phyloP scores from a whole-genome alignment of 2,888 invertebrate species.

The Meloe dianella region DNA sequence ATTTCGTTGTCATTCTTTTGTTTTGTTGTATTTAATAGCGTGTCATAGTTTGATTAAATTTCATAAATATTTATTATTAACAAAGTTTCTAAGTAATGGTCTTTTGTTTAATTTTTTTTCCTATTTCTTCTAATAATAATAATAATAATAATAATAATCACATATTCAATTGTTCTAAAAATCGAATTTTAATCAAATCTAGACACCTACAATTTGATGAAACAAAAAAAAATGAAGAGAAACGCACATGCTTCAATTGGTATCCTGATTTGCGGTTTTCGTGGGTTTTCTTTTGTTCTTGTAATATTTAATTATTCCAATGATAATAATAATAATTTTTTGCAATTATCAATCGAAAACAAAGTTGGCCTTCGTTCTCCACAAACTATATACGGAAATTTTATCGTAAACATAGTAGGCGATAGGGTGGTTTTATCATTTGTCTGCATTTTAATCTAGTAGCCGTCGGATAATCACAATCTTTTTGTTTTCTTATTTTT shows the following conservation, averaged over 20 bases:
- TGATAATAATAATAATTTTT: too few relatives aligned
- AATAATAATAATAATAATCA: too few relatives aligned
- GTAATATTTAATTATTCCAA: too few relatives aligned
- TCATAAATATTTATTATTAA: not conserved
- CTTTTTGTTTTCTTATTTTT: not conserved
- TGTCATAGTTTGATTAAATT: not conserved
- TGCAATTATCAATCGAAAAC: too few relatives aligned
- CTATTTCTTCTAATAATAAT: too few relatives aligned
- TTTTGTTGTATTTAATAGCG: not conserved
- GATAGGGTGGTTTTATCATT: not conserved
- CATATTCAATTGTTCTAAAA: not conserved
- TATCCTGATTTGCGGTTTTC: too few relatives aligned
- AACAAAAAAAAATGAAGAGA: not conserved
- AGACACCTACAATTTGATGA: not conserved
- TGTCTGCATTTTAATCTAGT: not conserved
- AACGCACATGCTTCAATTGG: too few relatives aligned
- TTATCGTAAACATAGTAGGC: not conserved
- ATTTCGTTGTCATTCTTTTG: not conserved
- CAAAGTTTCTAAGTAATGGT: not conserved
- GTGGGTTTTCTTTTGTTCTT: too few relatives aligned
- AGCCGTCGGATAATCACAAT: not conserved
- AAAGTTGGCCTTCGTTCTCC: too few relatives aligned
- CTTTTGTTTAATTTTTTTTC: not conserved
- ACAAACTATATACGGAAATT: too few relatives aligned
- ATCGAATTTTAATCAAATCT: not conserved